Conservation (phyloP, 2,888 invertebrate species). For the Acrobasis suavella region DNA sequence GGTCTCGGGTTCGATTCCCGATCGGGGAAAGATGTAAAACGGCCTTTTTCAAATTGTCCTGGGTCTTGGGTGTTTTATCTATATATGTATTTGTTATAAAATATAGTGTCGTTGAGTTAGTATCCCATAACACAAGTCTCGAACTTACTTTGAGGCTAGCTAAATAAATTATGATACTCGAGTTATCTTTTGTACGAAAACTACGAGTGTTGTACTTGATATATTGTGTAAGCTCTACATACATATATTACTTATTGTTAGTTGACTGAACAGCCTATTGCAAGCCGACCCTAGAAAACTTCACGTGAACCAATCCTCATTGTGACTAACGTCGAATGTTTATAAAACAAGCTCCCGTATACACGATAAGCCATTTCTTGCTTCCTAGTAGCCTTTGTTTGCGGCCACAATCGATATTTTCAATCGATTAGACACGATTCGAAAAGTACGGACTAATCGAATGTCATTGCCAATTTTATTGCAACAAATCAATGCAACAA, state of each 20-base stretch:
- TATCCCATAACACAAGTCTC: no score
- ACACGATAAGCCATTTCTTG: constrained; percentile 52
- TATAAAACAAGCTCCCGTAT: constrained; percentile 49
- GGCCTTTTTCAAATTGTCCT: no score
- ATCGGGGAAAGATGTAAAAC: no score
- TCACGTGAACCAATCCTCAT: background rate
- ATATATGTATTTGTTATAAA: no score
- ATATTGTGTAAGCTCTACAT: no score
- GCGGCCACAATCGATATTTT: constrained; percentile 6
- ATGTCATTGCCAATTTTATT: background rate
- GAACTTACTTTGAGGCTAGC: no score
- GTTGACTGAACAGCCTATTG: background rate
- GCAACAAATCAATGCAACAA: background rate
- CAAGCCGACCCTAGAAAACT: constrained; percentile 2
- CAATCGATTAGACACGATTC: background rate
- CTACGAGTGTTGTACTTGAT: no score
- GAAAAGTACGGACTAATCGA: background rate
- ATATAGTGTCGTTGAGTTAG: no score
- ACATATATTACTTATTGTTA: background rate
- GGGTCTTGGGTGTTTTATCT: no score
- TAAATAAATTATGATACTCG: no score
- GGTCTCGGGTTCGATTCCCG: no score
- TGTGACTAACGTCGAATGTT: constrained; percentile 41
- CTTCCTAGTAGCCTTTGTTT: constrained; percentile 53
- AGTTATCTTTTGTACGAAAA: no score